These are phyloP conservation scores for Campoplex capitator DNA, from an alignment of 2,888 invertebrate species.

Conservation along the genomic window DNA sequence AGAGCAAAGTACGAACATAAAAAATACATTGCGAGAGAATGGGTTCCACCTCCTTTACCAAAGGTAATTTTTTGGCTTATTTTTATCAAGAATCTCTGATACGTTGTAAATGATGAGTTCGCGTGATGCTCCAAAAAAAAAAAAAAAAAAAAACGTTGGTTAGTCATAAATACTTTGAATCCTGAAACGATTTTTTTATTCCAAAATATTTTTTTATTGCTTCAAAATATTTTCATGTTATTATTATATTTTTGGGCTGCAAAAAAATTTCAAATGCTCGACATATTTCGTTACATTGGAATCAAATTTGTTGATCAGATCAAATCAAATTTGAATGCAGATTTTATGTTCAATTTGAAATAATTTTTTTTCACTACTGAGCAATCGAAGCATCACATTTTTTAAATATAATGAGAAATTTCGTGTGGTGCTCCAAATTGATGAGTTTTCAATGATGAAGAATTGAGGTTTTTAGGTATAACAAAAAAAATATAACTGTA, in stretches of 20 bases:
- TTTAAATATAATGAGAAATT: background rate
- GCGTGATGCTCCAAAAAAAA: no score
- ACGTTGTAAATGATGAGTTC: background rate
- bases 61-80: constrained; percentile 87
- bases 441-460: background rate
- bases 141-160: no score
- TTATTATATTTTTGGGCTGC: background rate
- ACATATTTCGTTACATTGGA: background rate
- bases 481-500: constrained; percentile 3
- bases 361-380: background rate
- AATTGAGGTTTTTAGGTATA: background rate
- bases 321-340: background rate
- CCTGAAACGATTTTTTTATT: background rate
- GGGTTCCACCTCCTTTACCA: constrained; percentile 95
- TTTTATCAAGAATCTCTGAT: background rate
- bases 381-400: background rate
- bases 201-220: background rate
- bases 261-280: background rate
- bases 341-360: no score
- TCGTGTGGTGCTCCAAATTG: background rate
- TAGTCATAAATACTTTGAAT: no score
- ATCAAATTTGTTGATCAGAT: background rate
- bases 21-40: constrained; percentile 99
- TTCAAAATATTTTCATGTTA: background rate
- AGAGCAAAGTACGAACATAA: constrained; percentile 99